A percentile compares a stretch with the other conserved stretches of the same genome.
Conservation (phyloP, 2,888 invertebrate genomes). For the Hyppa rectilinea region DNA sequence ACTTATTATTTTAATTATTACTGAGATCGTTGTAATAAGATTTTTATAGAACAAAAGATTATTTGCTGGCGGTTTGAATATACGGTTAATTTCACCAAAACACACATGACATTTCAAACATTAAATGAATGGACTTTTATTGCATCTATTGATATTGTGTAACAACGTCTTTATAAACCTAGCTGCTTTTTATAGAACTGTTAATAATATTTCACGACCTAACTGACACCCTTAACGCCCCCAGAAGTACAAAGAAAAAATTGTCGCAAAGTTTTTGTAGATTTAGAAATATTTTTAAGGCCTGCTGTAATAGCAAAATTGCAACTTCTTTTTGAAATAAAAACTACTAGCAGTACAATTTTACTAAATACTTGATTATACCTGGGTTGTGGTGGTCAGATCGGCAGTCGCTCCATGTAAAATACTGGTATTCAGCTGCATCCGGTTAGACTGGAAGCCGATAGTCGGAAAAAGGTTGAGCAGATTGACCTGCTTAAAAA, state of each 20-base stretch:
- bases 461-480: too few relatives aligned
- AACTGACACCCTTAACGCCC: not conserved
- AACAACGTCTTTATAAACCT: constrained; percentile 25
- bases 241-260: not conserved
- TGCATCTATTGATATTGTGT: constrained; percentile 8
- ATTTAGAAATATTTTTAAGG: too few relatives aligned
- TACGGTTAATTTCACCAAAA: not conserved
- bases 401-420: too few relatives aligned
- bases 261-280: not conserved
- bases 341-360: not conserved
- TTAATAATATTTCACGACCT: not conserved
- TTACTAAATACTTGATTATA: not conserved
- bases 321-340: too few relatives aligned
- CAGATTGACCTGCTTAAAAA: too few relatives aligned
- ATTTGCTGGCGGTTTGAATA: not conserved
- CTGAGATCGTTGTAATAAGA: not conserved
- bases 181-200: not conserved
- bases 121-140: constrained; percentile 12
- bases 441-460: too few relatives aligned
- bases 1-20: not conserved
- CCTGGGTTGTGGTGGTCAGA: too few relatives aligned
- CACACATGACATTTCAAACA: not conserved
- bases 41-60: not conserved
- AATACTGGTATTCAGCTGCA: too few relatives aligned
- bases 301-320: not conserved